phyloP scores from a whole-genome alignment of 2,888 invertebrate species.

The Eulithis testata region DNA sequence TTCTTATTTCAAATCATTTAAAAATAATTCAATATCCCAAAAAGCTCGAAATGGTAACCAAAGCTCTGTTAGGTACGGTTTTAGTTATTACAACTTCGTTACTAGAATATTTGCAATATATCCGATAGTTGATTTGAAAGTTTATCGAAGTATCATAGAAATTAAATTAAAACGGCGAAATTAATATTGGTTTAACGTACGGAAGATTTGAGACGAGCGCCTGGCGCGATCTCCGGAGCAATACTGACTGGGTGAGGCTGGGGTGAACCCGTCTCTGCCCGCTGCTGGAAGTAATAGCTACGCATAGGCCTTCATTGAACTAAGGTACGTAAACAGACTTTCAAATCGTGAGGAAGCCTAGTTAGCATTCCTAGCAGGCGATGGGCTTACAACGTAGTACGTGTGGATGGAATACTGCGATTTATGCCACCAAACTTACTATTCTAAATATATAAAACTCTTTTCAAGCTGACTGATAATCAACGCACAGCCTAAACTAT shows the following conservation, averaged over 20 bases:
- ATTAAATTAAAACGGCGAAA: slow-evolving; percentile 16
- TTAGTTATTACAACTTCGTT: no score
- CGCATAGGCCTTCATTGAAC: slow-evolving; percentile 4
- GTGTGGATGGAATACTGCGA: no score
- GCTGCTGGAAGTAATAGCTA: not conserved
- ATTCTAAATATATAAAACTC: no score
- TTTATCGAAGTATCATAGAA: slow-evolving; percentile 1
- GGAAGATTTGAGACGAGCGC: slow-evolving; percentile 46
- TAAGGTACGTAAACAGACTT: not conserved
- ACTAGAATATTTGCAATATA: not conserved
- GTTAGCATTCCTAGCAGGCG: not conserved
- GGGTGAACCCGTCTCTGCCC: not conserved
- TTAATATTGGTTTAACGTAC: not conserved
- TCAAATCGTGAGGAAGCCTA: not conserved
- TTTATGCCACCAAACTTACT: no score
- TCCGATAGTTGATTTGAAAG: not conserved
- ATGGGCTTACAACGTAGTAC: no score
- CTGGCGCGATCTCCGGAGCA: slow-evolving; percentile 56
- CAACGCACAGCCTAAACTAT: no score
- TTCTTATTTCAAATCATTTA: no score
- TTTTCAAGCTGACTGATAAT: no score
- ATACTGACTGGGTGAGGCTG: slow-evolving; percentile 48
- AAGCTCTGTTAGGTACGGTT: no score
- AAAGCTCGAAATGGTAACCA: no score
- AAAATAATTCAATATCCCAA: no score